Percentiles rank a stretch among this genome's conserved stretches.
Conservation (phyloP, 2,797 vertebrate genomes). For the Octomys mimax region DNA sequence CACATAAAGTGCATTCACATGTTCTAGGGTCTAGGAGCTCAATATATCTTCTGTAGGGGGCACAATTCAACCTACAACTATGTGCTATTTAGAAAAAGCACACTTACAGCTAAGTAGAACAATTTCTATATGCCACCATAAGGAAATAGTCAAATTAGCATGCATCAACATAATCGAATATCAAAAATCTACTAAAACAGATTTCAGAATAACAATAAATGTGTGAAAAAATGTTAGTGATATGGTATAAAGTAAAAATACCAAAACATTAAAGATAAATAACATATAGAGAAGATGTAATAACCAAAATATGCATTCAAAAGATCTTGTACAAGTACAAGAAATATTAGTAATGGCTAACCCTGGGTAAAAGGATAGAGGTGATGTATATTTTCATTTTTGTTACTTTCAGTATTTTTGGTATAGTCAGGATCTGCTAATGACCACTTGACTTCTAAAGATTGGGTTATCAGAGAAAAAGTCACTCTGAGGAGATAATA, state of each 20-base stretch:
- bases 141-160: neutral
- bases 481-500: neutral
- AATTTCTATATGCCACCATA: neutral
- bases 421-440: neutral
- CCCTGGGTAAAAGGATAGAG: neutral
- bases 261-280: conserved; percentile 1
- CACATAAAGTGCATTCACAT: neutral
- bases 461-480: neutral
- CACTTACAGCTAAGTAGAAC: neutral
- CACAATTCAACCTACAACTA: neutral
- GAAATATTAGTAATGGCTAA: conserved; percentile 37
- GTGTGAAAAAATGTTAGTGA: neutral
- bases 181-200: neutral
- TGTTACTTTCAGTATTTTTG: conserved; percentile 18
- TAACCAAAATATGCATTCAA: neutral
- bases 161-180: neutral
- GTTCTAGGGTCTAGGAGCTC: neutral
- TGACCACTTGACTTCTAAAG: neutral
- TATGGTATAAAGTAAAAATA: conserved; percentile 11
- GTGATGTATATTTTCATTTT: neutral
- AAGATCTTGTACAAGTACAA: conserved; percentile 28
- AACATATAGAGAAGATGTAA: neutral
- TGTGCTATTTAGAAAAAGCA: neutral
- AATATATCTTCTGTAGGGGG: neutral
- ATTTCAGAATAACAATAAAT: conserved; percentile 1